Base-by-base conservation (phyloP, 2,888 invertebrate genomes). In the Amphipoea oculea region DNA sequence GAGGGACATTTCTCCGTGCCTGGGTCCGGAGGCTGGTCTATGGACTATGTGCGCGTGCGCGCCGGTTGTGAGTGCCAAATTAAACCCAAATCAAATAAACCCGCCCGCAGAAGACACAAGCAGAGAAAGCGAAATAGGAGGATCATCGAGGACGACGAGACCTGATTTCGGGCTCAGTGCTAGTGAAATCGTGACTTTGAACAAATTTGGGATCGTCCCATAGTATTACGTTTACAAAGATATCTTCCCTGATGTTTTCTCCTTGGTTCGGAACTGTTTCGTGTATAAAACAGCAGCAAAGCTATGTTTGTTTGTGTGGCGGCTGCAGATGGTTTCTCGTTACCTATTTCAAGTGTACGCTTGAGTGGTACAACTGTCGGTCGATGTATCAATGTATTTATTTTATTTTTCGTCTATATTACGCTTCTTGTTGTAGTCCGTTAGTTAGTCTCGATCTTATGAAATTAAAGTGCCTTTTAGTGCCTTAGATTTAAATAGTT, bases 1-100 rank as follows among this genome's bases (percentile, higher is more conserved):
- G 95, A 96, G 79, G 95, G 95, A 65, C 94, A 95, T 81, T 95
- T 96, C 90, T 93, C 95, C 2, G 95, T 98, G 86, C 97, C 97
- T 1, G 97, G 97, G 2, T 96, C 96, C 7, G 97, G 96, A 4
- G 97, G 97, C 77, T 99, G 98, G 98, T 98, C 98, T 83, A 96
- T 99, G 95, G 99, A 99, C 96, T 98, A 98, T 95, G 98, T 99
- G 90, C 97, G 97, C 90, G 98, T 99, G 83, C 97, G 98, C 80
- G 98, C 98, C 88, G 99, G 99, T 63, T 99, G 99, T 96, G 98
- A 98, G 91, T 99, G 99, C 95, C 98, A 98, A 93, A 97, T 99
- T 84, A 97, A 96, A 91, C 97, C 98, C 84, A 97, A 96, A 91
- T 97, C 98, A 63, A 96, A 96, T 84, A 97, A 97, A 92, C 97